Conservation (phyloP, 2,888 invertebrate genomes). For the Hydroisotoma schaefferi region DNA sequence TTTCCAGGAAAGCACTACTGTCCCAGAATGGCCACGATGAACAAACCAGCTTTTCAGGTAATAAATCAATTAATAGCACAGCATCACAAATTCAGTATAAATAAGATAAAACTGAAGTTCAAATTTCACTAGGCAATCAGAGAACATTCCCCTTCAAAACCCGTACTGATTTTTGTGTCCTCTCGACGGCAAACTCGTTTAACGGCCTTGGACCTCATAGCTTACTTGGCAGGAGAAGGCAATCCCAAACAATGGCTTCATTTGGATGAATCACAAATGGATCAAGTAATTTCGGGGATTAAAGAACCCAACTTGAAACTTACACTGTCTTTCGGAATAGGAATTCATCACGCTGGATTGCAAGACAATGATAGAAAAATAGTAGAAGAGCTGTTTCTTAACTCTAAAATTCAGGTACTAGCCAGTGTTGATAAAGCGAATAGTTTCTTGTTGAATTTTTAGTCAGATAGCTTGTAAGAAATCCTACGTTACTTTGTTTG, state of each 20-base stretch:
- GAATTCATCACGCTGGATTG: constrained; percentile 96
- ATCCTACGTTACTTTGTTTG: neutral
- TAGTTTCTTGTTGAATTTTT: neutral
- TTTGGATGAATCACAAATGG: constrained; percentile 80
- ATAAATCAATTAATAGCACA: constrained; percentile 17
- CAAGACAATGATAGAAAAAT: constrained; percentile 85
- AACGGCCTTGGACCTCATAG: constrained; percentile 91
- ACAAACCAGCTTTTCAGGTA: constrained; percentile 92
- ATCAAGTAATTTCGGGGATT: constrained; percentile 65
- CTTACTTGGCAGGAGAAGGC: constrained; percentile 82
- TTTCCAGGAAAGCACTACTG: constrained; percentile 98
- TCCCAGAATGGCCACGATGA: constrained; percentile 99
- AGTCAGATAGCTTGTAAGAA: no score
- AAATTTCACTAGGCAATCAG: constrained; percentile 31
- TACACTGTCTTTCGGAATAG: constrained; percentile 94
- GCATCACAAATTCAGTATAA: neutral
- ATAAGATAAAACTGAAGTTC: neutral
- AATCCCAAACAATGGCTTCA: constrained; percentile 94
- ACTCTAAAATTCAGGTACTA: constrained; percentile 85
- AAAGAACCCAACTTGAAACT: constrained; percentile 87
- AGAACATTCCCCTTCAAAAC: constrained; percentile 59
- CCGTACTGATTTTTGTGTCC: constrained; percentile 90
- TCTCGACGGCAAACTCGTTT: constrained; percentile 93
- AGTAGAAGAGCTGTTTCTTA: constrained; percentile 90
- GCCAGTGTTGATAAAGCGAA: no score